A percentile compares a stretch with the other conserved stretches of the same genome.
Evolutionary conservation across 2,113 vertebrate genomes (phyloP).

Genomic region (Heptranchias perlo): DNA sequence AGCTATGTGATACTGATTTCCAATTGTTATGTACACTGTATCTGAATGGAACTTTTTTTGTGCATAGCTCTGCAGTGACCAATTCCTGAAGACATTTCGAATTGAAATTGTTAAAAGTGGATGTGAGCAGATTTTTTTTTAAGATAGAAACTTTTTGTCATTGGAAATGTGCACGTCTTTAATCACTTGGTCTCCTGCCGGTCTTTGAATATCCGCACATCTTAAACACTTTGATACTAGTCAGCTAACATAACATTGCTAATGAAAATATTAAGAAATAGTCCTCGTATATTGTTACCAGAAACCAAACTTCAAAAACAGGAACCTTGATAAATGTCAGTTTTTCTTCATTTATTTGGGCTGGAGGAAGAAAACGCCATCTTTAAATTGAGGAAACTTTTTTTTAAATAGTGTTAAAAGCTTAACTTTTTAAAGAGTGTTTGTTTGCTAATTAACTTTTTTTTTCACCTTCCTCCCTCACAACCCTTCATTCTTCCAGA

Average conservation of each 20-base stretch:
- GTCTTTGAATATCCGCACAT: not conserved
- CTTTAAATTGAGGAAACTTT: not conserved
- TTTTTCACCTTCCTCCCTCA: not conserved
- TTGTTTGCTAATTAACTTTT: conserved; percentile 23
- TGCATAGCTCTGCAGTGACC: not conserved
- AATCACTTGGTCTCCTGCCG: not conserved
- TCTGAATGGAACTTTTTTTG: not conserved
- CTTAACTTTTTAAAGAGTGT: not conserved
- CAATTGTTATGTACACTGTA: not conserved
- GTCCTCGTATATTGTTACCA: not conserved
- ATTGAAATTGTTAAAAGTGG: not conserved
- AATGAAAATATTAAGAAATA: not conserved
- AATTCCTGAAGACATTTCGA: not conserved
- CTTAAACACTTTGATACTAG: not conserved
- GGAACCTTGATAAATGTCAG: too few relatives aligned
- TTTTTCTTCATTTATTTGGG: not conserved
- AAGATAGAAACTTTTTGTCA: not conserved
- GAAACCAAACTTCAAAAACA: not conserved
- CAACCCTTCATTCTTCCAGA: conserved; percentile 67
- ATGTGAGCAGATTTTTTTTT: not conserved
- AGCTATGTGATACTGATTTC: not conserved
- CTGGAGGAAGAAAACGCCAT: not conserved
- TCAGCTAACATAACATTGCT: not conserved
- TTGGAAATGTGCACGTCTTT: not conserved
- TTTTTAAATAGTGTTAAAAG: not conserved